Evolutionary conservation across 1,140 invertebrate species (phyloP).

Genomic region (Sarcophaga peregrina): DNA sequence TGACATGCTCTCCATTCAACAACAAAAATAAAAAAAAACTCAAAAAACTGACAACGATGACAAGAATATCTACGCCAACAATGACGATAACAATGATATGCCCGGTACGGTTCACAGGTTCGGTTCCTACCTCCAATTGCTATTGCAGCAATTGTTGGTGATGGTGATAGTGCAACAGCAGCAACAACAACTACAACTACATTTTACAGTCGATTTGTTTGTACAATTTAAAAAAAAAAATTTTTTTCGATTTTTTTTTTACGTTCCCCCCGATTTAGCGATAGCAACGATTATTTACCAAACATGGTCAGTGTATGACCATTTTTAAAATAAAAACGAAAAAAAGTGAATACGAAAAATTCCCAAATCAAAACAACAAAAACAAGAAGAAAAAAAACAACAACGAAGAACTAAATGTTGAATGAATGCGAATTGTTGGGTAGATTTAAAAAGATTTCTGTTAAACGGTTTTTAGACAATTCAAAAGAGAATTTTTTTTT

Average conservation of each 20-base stretch:
- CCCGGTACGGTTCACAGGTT: background rate
- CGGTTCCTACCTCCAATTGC: background rate
- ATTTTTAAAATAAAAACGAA: conserved; percentile 17
- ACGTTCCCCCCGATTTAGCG: background rate
- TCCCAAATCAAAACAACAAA: background rate
- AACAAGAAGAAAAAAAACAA: background rate
- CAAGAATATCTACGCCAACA: conserved; percentile 35
- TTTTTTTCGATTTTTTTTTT: conserved; percentile 22
- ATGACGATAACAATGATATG: conserved; percentile 34
- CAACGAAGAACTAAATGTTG: background rate
- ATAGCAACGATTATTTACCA: conserved; percentile 39
- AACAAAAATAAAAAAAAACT: no score
- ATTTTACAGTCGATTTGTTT: no score
- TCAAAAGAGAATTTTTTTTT: background rate
- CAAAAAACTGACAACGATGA: conserved; percentile 34
- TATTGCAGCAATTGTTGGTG: background rate
- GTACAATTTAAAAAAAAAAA: no score
- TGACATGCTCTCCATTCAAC: conserved; percentile 19
- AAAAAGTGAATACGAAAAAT: background rate
- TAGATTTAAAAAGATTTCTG: conserved; percentile 1
- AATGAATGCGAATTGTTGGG: conserved; percentile 27
- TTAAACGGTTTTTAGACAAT: conserved; percentile 17
- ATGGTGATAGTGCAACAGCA: background rate
- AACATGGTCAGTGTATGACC: conserved; percentile 37
- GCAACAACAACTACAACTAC: background rate